Base-by-base conservation (phyloP, 2,113 vertebrate species). In the Paracanthobrama guichenoti region DNA sequence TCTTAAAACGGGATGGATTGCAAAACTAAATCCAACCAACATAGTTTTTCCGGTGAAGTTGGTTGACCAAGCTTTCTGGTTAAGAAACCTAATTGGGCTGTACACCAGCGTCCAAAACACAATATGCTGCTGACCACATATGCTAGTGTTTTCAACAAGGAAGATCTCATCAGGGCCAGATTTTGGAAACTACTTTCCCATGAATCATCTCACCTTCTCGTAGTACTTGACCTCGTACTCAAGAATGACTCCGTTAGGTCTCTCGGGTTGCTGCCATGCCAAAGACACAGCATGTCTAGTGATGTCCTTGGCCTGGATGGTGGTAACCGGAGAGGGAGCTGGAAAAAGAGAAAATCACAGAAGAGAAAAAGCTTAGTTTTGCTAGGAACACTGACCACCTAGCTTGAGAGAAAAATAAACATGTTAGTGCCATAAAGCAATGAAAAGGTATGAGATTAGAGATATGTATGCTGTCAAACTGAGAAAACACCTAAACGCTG, bases 181-280 rank as follows among this genome's bases (percentile, higher is more conserved):
- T 74, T 48, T 53, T 75, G 16, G 14, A 75, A 26, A 31, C 73
- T 12, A 3, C 73, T 66, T 80, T 80, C 11, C 12, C 46, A 71
- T 57, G 50, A 71, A 24, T 82, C 31, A 0, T 2, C 92, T 94
- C 96, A 99, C 98, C 97, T 99, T 99, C 90, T 99, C 97, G 55
- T 99, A 99, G 92, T 98, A 99, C 88, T 99, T 99, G 94, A 99
- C 97, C 95, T 99, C 98, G 22, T 99, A 99, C 83, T 99, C 98
- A 89, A 99, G 91, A 91, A 99, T 99, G 82, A 99, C 97, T 74
- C 98, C 98, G 14, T 99, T 99, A 86, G 97, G 97, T 74, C 97
- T 94, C 91, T 98, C 96, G 1, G 98, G 98, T 90, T 98, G 97
- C 92, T 97, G 93, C 98, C 98, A 99, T 42, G 95, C 94, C 94